Evolutionary conservation across 2,113 vertebrate genomes (phyloP).

Genomic region (Dryoscopus gambensis): DNA sequence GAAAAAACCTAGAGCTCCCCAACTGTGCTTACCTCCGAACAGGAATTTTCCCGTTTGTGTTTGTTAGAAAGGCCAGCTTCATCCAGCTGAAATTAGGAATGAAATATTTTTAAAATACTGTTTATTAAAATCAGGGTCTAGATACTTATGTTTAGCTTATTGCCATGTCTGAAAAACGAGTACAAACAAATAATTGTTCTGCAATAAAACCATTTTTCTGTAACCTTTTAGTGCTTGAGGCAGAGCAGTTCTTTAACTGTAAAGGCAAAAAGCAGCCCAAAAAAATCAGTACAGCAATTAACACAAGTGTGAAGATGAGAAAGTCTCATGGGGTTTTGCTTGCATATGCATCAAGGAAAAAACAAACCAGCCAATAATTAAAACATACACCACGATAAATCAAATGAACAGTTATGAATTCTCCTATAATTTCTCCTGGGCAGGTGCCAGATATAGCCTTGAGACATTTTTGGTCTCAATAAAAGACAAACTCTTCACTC

Average conservation of each 20-base stretch:
- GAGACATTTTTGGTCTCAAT: background rate
- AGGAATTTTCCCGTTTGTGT: constrained; percentile 94
- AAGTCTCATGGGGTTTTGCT: background rate
- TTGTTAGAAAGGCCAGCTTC: constrained; percentile 94
- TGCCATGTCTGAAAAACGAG: background rate
- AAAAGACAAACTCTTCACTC: background rate
- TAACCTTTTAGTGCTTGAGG: background rate
- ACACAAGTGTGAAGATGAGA: background rate
- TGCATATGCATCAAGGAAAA: background rate
- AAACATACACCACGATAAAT: background rate
- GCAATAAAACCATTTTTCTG: background rate
- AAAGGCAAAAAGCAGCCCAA: background rate
- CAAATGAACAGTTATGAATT: background rate
- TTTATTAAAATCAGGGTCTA: background rate
- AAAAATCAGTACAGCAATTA: background rate
- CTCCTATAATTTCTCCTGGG: background rate
- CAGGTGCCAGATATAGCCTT: background rate
- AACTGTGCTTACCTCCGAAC: constrained; percentile 85
- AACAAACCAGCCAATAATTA: background rate
- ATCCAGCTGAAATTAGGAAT: constrained; percentile 86
- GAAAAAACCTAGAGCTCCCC: background rate
- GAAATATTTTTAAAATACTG: background rate
- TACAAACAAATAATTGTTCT: background rate
- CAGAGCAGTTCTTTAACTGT: background rate
- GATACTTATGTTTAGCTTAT: background rate